Base-by-base conservation (phyloP, 1,140 invertebrate species). In the Caenorhabditis remanei region DNA sequence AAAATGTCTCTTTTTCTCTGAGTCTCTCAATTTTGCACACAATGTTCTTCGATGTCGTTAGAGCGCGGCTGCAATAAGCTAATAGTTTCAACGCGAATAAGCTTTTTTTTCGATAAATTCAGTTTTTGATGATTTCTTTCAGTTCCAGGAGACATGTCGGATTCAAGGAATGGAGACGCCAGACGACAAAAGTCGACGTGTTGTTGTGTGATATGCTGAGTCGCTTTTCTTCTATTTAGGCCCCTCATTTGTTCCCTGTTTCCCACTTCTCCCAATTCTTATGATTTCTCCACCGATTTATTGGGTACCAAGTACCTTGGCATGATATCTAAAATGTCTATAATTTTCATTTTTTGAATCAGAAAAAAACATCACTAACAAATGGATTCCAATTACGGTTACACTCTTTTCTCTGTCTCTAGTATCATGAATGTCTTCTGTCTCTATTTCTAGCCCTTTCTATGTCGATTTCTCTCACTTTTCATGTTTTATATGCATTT, bases 191-290 rank as follows among this genome's bases (percentile, higher is more conserved):
- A 87, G 21, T 56, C 56, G 9, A 82, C 75, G n/a, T 87, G 88
- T 85, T 84, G 79, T n/a, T 87, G 85, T 53, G 83, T 87, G 43
- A 84, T 84, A 24, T 86, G 85, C 61, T 85, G 61, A 85, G 16
- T 13, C n/a, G 32, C 21, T 75, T 13, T 11, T 55, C 55, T 21
- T 56, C 21, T 40, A 24, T 21, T 41, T 84, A 50, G 56, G 56
- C n/a, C 63, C 63, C 63, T 9, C n/a, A n/a, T 46, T 71, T 32
- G 13, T 14, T 41, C 40, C 63, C 40, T 41, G 63, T 65, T 65
- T 61, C n/a, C 56, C n/a, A 8, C 40, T 40, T 40, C 40, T 41
- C n/a, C 67, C 41, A 46, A 48, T 32, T 19, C 46, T 40, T 1
- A 21, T 32, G 63, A 56, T 56, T 24, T 53, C 50, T 53, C 32